Conservation (phyloP, 2,888 invertebrate genomes). For the Harmothoe impar region DNA sequence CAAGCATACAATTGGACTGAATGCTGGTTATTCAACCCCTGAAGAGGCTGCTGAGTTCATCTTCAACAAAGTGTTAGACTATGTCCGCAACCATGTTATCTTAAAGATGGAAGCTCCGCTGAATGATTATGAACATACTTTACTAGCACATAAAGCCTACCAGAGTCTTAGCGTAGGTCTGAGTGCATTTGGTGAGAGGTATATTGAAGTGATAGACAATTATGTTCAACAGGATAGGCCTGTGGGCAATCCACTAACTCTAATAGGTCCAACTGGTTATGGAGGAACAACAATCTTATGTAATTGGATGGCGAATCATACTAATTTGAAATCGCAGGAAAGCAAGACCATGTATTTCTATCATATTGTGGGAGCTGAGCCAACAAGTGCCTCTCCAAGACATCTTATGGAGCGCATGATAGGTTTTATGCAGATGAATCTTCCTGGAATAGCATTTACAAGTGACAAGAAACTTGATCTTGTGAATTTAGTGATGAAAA, state of each 20-base stretch:
- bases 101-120: background rate
- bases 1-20: background rate
- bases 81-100: background rate
- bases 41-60: conserved; percentile 9
- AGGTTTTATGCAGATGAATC: background rate
- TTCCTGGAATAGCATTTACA: background rate
- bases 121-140: background rate
- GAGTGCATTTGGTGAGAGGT: background rate
- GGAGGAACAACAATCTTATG: background rate
- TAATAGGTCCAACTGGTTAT: background rate
- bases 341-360: background rate
- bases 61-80: background rate
- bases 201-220: background rate
- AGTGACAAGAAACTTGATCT: background rate
- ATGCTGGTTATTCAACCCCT: background rate
- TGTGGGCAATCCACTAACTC: background rate
- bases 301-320: background rate
- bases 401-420: background rate
- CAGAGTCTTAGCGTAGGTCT: background rate
- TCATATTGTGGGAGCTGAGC: background rate
- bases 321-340: background rate
- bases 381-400: background rate
- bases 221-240: background rate
- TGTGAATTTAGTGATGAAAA: background rate
- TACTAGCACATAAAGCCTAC: background rate